Evolutionary conservation across 2,113 vertebrate genomes (phyloP).

Genomic region (Vireo altiloquus): DNA sequence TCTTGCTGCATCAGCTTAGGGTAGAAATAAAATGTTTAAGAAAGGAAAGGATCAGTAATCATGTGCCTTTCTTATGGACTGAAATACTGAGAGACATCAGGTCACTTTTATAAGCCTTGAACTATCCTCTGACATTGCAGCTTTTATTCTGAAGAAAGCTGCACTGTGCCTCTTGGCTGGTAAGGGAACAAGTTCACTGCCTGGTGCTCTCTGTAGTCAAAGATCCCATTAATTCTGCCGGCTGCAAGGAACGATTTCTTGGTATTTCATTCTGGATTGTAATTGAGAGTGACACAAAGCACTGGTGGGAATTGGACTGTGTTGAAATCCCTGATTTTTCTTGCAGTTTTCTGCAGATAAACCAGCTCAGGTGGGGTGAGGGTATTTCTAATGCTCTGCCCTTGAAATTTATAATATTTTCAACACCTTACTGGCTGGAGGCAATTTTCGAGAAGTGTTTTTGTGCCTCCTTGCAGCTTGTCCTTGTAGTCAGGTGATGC

Average conservation of each 20-base stretch:
- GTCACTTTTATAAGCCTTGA: constrained; percentile 32
- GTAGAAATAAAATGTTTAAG: neutral
- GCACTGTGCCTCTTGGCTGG: constrained; percentile 44
- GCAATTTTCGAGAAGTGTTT: neutral
- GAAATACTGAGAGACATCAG: neutral
- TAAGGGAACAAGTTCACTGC: constrained; percentile 30
- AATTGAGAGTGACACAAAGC: constrained; percentile 53
- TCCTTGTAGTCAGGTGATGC: neutral
- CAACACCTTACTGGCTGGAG: neutral
- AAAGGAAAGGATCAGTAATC: constrained; percentile 3
- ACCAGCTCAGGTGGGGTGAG: constrained; percentile 2
- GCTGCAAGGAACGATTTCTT: neutral
- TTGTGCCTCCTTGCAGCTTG: neutral
- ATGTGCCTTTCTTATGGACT: neutral
- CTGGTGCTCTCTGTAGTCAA: constrained; percentile 43
- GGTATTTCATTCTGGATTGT: constrained; percentile 45
- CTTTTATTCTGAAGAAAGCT: constrained; percentile 49
- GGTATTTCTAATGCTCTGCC: neutral
- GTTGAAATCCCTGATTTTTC: constrained; percentile 20
- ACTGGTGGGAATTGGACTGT: constrained; percentile 17
- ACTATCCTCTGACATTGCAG: constrained; percentile 26
- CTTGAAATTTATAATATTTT: neutral
- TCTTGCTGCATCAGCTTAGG: neutral
- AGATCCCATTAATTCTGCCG: constrained; percentile 54
- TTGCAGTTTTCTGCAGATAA: constrained; percentile 5